Evolutionary conservation across 2,113 vertebrate species (phyloP), one percentile per base, ranked within the genome.

Genomic region (Herpailurus yagouaroundi): DNA sequence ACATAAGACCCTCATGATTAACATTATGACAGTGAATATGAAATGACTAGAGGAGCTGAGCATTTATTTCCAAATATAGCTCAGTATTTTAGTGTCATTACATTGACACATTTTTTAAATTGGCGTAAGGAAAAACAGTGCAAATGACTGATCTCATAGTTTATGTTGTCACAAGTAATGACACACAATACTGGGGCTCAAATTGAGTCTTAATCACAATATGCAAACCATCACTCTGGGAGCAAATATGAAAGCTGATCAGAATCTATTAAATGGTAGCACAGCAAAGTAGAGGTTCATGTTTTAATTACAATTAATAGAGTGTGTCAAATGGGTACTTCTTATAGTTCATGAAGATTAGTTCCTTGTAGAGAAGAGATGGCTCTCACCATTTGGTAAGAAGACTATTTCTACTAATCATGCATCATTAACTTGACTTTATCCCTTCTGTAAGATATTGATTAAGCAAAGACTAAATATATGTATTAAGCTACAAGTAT

Each of bases 271-370:
- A 52, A 68, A 91, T 1, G 25, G 85, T 33, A 95, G 48, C 41
- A 96, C 10, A 45, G n/a, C 23, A 91, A 92, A 94, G 11, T 89
- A 63, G 38, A 96, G 69, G 33, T 88, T 95, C 38, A 73, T 88
- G 18, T 95, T 95, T 97, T 96, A 97, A 93, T 93, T 93, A 96
- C 21, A 91, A 97, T 97, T 96, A 96, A 92, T 69, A 97, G 50
- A 97, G 80, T 95, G 14, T 88, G 18, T 89, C 96, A 88, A 95
- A 94, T 95, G 84, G 16, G 45, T 88, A 66, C 41, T 77, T 96
- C 50, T 95, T 77, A 87, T 25, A 66, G 69, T 9, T 97, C 86
- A 91, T 91, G 69, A 97, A 97, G 82, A 96, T 86, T 90, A 8
- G 21, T 87, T 97, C 18, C 79, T 91, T 89, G 4, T 60, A 94